These are phyloP conservation scores for Lottia gigantea DNA, from an alignment of 2,888 invertebrate species.

Conservation along the genomic window DNA sequence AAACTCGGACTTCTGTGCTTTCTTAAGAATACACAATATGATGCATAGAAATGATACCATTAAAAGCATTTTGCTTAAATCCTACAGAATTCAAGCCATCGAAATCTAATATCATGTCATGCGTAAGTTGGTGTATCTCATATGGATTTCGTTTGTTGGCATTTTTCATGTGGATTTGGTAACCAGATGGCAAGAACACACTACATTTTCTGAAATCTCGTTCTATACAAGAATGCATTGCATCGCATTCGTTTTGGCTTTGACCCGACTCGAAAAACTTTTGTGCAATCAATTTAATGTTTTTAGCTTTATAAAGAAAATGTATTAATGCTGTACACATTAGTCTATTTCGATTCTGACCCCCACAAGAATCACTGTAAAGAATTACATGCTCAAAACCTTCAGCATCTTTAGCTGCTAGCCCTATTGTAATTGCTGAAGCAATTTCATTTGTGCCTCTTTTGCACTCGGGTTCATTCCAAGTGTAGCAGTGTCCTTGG, in stretches of 20 bases:
- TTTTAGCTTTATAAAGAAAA: neutral
- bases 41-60: neutral
- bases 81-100: neutral
- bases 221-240: neutral
- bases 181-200: neutral
- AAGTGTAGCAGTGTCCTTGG: neutral
- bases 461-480: slow-evolving; percentile 2
- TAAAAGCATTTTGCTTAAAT: neutral
- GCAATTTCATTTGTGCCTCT: neutral
- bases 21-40: neutral
- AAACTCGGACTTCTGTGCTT: neutral
- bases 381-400: neutral
- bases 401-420: neutral
- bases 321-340: neutral
- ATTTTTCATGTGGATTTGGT: neutral
- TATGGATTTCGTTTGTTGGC: neutral
- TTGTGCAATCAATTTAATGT: neutral
- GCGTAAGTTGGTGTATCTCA: neutral
- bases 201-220: neutral
- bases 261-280: slow-evolving; percentile 3
- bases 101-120: neutral
- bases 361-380: neutral
- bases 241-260: neutral
- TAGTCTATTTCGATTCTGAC: neutral
- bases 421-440: neutral